A percentile compares a stretch with the other conserved stretches of the same genome.
Evolutionary conservation across 2,888 invertebrate genomes (phyloP).

Genomic region (Cryptophagus acutangulus): DNA sequence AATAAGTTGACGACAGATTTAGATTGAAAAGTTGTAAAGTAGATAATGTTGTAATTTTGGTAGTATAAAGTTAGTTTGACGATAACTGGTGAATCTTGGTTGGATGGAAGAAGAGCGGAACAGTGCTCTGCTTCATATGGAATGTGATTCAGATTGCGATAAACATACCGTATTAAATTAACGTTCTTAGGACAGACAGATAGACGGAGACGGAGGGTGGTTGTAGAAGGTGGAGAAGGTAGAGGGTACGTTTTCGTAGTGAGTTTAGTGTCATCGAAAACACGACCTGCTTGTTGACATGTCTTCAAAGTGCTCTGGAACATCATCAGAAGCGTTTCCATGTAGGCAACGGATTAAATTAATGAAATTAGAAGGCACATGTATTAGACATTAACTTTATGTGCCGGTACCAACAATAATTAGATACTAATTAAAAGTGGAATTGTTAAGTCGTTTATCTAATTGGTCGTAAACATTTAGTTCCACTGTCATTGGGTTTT

Average conservation of each 20-base stretch:
- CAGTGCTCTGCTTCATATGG: background rate
- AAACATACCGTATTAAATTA: constrained; percentile 6
- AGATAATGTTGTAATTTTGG: too few species aligned
- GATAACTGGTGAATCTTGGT: too few species aligned
- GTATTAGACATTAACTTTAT: constrained; percentile 12
- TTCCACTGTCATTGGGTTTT: constrained; percentile 16
- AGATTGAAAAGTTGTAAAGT: too few species aligned
- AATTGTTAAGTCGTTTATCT: constrained; percentile 34
- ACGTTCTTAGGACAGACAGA: constrained; percentile 2
- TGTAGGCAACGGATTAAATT: constrained; percentile 16
- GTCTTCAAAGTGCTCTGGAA: constrained; percentile 9
- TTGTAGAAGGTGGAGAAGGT: background rate
- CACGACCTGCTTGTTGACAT: constrained; percentile 14
- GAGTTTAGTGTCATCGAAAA: constrained; percentile 16
- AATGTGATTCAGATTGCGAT: constrained; percentile 5
- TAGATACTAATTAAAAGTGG: constrained; percentile 35
- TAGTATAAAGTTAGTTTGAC: too few species aligned
- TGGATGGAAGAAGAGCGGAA: too few species aligned
- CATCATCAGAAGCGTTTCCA: constrained; percentile 14
- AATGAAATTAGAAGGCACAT: constrained; percentile 16
- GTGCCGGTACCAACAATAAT: constrained; percentile 24
- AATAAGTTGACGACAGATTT: too few species aligned
- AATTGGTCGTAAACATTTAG: constrained; percentile 36
- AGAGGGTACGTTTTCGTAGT: constrained; percentile 1
- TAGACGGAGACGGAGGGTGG: background rate